Conservation (phyloP, 2,888 invertebrate genomes). For the Andrena dorsata region DNA sequence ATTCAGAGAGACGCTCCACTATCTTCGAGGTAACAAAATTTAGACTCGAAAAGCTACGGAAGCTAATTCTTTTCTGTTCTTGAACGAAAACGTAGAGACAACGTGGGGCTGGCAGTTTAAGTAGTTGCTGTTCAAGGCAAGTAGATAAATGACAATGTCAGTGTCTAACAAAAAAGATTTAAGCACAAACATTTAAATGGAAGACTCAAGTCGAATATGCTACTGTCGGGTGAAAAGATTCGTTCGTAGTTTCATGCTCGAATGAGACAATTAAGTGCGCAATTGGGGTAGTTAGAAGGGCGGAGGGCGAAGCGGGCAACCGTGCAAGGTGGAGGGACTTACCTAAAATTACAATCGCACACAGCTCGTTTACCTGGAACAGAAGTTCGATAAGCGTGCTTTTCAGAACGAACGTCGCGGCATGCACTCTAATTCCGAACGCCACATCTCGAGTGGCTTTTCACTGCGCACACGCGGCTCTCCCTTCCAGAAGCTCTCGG, state of each 20-base stretch:
- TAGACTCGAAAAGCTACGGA: neutral
- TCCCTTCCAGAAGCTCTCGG: constrained; percentile 58
- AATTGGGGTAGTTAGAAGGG: neutral
- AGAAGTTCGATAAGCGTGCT: constrained; percentile 63
- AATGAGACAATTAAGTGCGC: neutral
- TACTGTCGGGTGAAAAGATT: no score
- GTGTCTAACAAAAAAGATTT: no score
- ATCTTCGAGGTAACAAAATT: neutral
- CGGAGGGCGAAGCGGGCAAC: neutral
- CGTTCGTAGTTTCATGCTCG: neutral
- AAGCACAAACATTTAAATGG: no score
- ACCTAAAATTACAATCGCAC: constrained; percentile 59
- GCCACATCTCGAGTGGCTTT: constrained; percentile 48
- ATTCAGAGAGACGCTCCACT: neutral
- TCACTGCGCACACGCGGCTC: constrained; percentile 66
- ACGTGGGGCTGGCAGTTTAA: no score
- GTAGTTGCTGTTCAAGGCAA: no score
- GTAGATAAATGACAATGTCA: no score
- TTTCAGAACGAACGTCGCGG: constrained; percentile 62
- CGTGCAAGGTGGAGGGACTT: constrained; percentile 44
- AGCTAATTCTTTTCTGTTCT: neutral
- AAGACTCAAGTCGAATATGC: no score
- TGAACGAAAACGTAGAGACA: no score
- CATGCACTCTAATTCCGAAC: constrained; percentile 70
- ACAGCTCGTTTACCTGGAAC: constrained; percentile 48